Percentiles rank a stretch among this genome's conserved stretches.
Conservation (phyloP, 2,888 invertebrate species). For the Taphrorychus bicolor region DNA sequence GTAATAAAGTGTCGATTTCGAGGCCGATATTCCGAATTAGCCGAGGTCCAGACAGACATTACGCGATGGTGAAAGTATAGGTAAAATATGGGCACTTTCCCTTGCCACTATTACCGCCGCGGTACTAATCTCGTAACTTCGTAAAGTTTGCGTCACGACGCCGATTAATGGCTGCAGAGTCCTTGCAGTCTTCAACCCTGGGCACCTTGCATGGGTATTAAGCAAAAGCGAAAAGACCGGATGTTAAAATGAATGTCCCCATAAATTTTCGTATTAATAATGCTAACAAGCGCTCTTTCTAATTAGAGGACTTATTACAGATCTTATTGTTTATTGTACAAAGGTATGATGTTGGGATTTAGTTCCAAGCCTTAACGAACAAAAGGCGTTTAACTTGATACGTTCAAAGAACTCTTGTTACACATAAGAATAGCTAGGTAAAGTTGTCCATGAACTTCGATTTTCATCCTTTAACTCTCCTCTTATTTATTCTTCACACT, state of each 20-base stretch:
- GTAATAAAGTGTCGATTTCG: conserved; percentile 42
- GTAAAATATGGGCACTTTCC: conserved; percentile 60
- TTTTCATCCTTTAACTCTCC: too few species aligned
- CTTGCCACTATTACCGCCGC: conserved; percentile 50
- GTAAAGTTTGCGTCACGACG: conserved; percentile 2
- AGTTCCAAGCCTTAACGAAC: too few species aligned
- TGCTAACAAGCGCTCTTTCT: not conserved
- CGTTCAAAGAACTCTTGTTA: too few species aligned
- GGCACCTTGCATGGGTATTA: not conserved
- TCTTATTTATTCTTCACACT: too few species aligned
- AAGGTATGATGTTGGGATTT: too few species aligned
- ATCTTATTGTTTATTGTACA: not conserved
- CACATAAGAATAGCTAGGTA: too few species aligned
- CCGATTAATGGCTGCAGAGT: not conserved
- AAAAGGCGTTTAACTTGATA: too few species aligned
- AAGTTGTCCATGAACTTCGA: too few species aligned
- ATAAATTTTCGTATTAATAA: not conserved
- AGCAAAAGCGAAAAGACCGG: not conserved
- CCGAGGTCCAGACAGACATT: conserved; percentile 53
- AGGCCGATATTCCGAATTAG: conserved; percentile 48
- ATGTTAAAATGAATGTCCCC: conserved; percentile 6
- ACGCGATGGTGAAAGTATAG: conserved; percentile 61
- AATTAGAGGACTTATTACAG: not conserved
- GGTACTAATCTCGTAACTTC: conserved; percentile 21
- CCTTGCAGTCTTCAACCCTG: not conserved